Evolutionary conservation across 2,888 invertebrate species (phyloP), one percentile per base, ranked within the genome.

Genomic region (Tinea semifulvella): DNA sequence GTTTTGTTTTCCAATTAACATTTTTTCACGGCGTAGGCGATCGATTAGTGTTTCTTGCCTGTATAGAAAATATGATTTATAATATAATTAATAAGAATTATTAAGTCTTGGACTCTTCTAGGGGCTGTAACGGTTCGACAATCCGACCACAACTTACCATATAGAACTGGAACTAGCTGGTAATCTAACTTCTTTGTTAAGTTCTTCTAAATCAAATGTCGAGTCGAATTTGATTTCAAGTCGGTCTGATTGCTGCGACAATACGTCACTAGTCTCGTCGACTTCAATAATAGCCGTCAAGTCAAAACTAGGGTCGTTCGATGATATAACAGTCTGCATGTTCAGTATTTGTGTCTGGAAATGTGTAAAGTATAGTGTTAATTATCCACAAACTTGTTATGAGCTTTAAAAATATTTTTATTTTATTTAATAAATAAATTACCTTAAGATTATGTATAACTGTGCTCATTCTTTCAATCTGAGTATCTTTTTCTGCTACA

Each of bases 21-120:
- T 77, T 43, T 82, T 82, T 44, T 82, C 82, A 6, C 74, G 65
- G 3, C 81, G 68, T 22, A 82, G 53, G 13, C 81, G 67, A 11
- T 82, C 81, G 50, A 81, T 63, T 1, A 76, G 50, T 1, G 79
- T 68, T 48, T 82, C 81, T 55, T 80, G 74, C 80, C 82, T 82
- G 46, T 22, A 22, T 22, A 22, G 22, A 8, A 22, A 22, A 22
- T 22, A 22, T 22, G 8, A 7, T 22, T 22, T 22, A 22, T 7
- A n/a, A n/a, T n/a, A n/a, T n/a, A n/a, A n/a, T n/a, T n/a, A n/a
- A n/a, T n/a, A n/a, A n/a, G n/a, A n/a, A n/a, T n/a, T n/a, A n/a
- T n/a, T n/a, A n/a, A n/a, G n/a, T n/a, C n/a, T n/a, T n/a, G n/a
- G n/a, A n/a, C n/a, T n/a, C n/a, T n/a, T n/a, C n/a, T n/a, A n/a